phyloP scores from a whole-genome alignment of 1,140 invertebrate genomes.

The Drosophila quadrilineata region DNA sequence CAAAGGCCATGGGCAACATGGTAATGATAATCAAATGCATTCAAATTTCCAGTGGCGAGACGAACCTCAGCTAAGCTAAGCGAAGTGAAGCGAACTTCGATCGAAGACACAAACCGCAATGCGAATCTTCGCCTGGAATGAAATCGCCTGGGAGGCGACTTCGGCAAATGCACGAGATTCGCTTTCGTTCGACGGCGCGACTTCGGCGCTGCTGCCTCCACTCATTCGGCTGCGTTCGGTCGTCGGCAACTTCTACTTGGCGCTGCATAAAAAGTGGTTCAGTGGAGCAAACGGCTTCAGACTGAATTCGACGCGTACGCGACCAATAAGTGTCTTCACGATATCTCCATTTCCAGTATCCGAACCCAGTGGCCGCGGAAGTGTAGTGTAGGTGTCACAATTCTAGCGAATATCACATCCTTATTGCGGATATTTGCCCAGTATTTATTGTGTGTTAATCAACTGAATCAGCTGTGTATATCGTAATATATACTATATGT shows the following conservation, averaged over 20 bases:
- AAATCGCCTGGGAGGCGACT: too few species aligned
- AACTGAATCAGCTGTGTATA: neutral
- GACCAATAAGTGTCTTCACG: constrained; percentile 15
- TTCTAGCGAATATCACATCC: constrained; percentile 3
- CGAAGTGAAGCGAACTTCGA: too few species aligned
- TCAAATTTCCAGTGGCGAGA: too few species aligned
- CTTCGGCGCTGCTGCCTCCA: neutral
- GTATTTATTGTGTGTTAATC: constrained; percentile 14
- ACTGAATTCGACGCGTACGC: constrained; percentile 54
- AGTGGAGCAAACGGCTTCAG: constrained; percentile 79
- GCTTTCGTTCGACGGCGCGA: constrained; percentile 1
- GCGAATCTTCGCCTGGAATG: constrained; percentile 28
- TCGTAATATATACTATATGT: constrained; percentile 3
- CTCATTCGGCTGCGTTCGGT: constrained; percentile 1
- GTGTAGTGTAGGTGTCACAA: constrained; percentile 51
- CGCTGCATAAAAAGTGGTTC: constrained; percentile 77
- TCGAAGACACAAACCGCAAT: constrained; percentile 35
- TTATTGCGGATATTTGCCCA: neutral
- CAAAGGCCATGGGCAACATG: constrained; percentile 41
- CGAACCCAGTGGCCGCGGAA: constrained; percentile 30
- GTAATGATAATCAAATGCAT: constrained; percentile 40
- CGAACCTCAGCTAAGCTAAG: too few species aligned
- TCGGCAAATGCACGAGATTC: neutral
- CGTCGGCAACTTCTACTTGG: constrained; percentile 57
- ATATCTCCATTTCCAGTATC: constrained; percentile 1